phyloP scores from a whole-genome alignment of 2,113 vertebrate species.

The Nothocercus nigrocapillus region DNA sequence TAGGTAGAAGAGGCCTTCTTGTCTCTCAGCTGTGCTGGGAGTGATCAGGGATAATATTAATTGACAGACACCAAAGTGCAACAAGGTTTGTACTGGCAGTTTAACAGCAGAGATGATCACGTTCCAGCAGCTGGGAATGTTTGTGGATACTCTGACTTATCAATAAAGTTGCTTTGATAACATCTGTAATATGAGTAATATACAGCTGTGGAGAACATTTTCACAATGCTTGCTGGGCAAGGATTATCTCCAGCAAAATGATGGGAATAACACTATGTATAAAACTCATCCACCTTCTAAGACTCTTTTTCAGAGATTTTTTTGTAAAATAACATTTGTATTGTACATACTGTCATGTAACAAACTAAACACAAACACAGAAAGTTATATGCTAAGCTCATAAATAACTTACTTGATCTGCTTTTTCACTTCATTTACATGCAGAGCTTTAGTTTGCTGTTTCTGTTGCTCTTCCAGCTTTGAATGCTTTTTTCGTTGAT shows the following conservation, averaged over 20 bases:
- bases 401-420: slow-evolving; percentile 59
- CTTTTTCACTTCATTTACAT: slow-evolving; percentile 43
- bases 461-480: slow-evolving; percentile 32
- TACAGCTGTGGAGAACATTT: not conserved
- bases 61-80: not conserved
- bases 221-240: not conserved
- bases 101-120: not conserved
- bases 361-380: not conserved
- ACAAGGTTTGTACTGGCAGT: not conserved
- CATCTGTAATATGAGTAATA: not conserved
- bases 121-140: not conserved
- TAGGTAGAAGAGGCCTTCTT: not conserved
- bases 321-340: not conserved
- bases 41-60: not conserved
- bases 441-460: slow-evolving; percentile 10
- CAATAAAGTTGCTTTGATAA: not conserved
- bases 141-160: not conserved
- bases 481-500: slow-evolving; percentile 49
- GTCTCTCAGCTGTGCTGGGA: not conserved
- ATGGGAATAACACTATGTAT: not conserved
- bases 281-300: not conserved
- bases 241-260: not conserved
- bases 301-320: not conserved
- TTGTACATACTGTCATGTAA: not conserved
- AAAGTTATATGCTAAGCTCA: not conserved